phyloP scores from a whole-genome alignment of 1,140 invertebrate genomes.

The Calephelis nemesis region DNA sequence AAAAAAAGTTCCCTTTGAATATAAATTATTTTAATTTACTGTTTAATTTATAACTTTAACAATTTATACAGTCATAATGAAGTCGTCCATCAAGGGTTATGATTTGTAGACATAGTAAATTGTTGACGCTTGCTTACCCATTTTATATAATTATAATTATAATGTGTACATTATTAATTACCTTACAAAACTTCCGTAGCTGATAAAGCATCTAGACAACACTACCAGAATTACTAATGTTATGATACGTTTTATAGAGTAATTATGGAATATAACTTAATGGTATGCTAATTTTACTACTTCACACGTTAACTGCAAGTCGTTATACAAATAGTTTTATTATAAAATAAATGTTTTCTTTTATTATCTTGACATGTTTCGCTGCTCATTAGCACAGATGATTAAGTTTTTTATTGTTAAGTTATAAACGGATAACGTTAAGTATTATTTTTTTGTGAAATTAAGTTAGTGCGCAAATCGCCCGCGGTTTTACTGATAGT shows the following conservation, averaged over 20 bases:
- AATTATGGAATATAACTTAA: constrained; percentile 63
- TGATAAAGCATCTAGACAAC: constrained; percentile 69
- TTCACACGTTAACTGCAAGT: constrained; percentile 44
- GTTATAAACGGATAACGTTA: too few species aligned
- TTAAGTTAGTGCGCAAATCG: too few species aligned
- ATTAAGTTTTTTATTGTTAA: background rate
- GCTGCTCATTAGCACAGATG: constrained; percentile 6
- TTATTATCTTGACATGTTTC: constrained; percentile 2
- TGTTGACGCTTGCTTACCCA: constrained; percentile 47
- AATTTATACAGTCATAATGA: constrained; percentile 18
- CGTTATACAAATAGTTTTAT: constrained; percentile 20
- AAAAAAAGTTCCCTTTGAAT: too few species aligned
- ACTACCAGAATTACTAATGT: constrained; percentile 68
- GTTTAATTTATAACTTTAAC: background rate
- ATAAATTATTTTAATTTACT: background rate
- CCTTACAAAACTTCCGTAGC: constrained; percentile 41
- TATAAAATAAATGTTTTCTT: constrained; percentile 10
- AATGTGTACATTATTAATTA: constrained; percentile 66
- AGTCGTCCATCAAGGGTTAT: constrained; percentile 25
- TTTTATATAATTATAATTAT: constrained; percentile 29
- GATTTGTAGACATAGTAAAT: constrained; percentile 27
- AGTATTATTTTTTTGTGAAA: too few species aligned
- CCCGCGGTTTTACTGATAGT: too few species aligned
- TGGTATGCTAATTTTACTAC: constrained; percentile 58
- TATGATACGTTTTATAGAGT: constrained; percentile 51